phyloP scores from a whole-genome alignment of 2,888 invertebrate genomes.

The Ariolimax columbianus region DNA sequence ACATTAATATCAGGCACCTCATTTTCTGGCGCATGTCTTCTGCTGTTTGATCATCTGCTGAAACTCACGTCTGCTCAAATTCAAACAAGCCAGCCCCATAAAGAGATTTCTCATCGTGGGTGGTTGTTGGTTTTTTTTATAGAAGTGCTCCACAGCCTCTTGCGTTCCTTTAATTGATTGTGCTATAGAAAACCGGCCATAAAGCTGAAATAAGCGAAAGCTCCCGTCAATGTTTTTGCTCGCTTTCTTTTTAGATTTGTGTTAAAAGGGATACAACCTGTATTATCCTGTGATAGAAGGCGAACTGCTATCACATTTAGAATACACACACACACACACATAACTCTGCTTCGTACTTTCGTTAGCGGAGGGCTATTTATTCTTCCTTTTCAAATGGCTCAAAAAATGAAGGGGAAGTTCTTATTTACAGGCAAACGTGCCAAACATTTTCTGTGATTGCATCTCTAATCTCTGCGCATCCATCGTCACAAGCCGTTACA shows the following conservation, averaged over 20 bases:
- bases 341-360: not conserved
- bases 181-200: slow-evolving; percentile 5
- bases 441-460: slow-evolving; percentile 32
- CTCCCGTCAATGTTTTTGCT: not conserved
- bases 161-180: slow-evolving; percentile 25
- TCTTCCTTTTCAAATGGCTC: slow-evolving; percentile 9
- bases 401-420: not conserved
- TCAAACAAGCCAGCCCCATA: not conserved
- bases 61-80: too few species aligned
- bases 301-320: not conserved
- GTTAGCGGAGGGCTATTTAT: not conserved
- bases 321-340: not conserved
- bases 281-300: not conserved
- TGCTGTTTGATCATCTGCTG: not conserved
- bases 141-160: not conserved
- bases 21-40: not conserved
- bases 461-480: slow-evolving; percentile 27
- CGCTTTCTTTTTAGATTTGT: not conserved
- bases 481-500: slow-evolving; percentile 21
- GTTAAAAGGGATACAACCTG: not conserved
- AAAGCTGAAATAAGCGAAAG: not conserved
- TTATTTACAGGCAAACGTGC: slow-evolving; percentile 31
- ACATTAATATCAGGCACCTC: not conserved
- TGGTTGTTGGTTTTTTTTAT: not conserved
- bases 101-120: not conserved